Evolutionary conservation across 2,797 vertebrate species (phyloP), one percentile per base, ranked within the genome.

Genomic region (Salarias fasciatus): DNA sequence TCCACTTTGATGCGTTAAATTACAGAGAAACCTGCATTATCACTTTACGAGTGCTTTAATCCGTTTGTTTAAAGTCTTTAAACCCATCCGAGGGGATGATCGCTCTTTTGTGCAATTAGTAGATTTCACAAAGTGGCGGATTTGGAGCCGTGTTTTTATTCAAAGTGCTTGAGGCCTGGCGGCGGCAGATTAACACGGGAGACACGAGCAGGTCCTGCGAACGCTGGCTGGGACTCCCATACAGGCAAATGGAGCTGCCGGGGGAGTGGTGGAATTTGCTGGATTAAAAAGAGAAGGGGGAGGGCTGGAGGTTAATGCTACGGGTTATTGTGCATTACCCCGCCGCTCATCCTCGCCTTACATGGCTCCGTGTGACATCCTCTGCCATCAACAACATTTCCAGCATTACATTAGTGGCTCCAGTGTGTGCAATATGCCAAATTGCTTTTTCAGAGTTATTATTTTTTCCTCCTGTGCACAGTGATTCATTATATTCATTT

Each of bases 31-130:
- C 75, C 77, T 82, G 82, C 89, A 88, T 92, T 92, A 92, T 91
- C 91, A 92, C 89, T 89, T 92, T 85, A 90, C 75, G 63, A 79
- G 75, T 73, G 79, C 79, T 79, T 76, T 90, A 93, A 93, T 92
- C 89, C 86, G 72, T 83, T 87, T 88, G 89, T 90, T 84, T 88
- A 87, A 90, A 91, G 87, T 75, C 80, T 82, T 89, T 93, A 92
- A 92, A 83, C 85, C 83, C 89, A 89, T 85, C 87, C 74, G 79
- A 86, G 67, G 84, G 87, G 90, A 92, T 92, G 87, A 92, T 91
- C 88, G 84, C 90, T 90, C 91, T 92, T 89, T 88, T 88, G 86
- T 69, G 86, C 90, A 92, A 92, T 91, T 91, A 92, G 90, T 91
- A 85, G 86, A 84, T 80, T 80, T 91, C 88, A 63, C 75, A 85